phyloP scores from a whole-genome alignment of 2,797 vertebrate genomes.

The Smutsia gigantea region DNA sequence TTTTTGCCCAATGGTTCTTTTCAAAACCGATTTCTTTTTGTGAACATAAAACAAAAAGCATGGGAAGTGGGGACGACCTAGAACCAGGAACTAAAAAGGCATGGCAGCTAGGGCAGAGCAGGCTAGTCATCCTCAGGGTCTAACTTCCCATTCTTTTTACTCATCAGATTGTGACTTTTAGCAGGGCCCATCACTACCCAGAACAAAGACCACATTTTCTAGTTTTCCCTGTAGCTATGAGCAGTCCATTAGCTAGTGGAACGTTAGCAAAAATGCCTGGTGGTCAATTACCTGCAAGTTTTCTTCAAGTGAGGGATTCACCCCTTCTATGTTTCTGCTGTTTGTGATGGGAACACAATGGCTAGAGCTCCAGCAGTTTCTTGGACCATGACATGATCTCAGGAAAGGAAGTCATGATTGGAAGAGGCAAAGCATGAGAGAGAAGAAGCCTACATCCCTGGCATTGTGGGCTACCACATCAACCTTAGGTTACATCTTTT shows the following conservation, averaged over 20 bases:
- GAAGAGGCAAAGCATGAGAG: neutral
- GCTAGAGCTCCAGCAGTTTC: neutral
- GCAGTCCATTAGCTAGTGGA: neutral
- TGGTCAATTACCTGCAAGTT: neutral
- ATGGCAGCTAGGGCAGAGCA: neutral
- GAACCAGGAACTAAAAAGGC: neutral
- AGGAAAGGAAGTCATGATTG: neutral
- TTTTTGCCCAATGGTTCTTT: too few species aligned
- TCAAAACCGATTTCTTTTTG: neutral
- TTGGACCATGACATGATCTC: neutral
- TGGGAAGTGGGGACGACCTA: neutral
- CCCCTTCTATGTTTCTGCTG: neutral
- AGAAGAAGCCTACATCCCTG: neutral
- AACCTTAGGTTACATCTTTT: neutral
- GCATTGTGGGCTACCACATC: neutral
- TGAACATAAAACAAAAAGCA: neutral
- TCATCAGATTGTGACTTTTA: neutral
- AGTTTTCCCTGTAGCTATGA: neutral
- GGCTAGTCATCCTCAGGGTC: neutral
- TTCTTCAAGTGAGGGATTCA: neutral
- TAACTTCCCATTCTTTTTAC: neutral
- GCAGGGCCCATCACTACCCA: neutral
- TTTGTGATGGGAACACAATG: neutral
- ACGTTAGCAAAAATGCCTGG: neutral
- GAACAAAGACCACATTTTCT: neutral